A percentile compares a stretch with the other conserved stretches of the same genome.
phyloP scores from a whole-genome alignment of 2,797 vertebrate genomes.

The Pipistrellus pygmaeus region DNA sequence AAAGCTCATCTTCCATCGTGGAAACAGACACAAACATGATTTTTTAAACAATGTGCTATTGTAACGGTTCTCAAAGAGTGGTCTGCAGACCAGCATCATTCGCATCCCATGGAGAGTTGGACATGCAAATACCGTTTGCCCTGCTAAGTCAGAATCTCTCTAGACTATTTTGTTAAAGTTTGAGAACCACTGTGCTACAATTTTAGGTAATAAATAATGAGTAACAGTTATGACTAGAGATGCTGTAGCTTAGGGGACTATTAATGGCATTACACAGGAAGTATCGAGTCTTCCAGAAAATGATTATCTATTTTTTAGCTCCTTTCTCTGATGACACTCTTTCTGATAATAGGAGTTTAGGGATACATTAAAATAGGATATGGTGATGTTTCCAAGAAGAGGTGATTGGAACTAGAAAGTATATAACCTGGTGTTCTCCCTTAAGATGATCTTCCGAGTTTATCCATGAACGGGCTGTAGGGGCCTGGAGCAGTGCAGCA shows the following conservation, averaged over 20 bases:
- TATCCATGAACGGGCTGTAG: not conserved
- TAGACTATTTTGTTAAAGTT: not conserved
- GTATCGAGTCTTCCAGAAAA: slow-evolving; percentile 25
- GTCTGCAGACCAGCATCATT: not conserved
- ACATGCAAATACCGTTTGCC: not conserved
- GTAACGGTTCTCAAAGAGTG: not conserved
- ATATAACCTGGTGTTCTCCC: not conserved
- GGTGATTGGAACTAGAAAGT: not conserved
- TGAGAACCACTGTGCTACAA: not conserved
- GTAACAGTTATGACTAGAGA: not conserved
- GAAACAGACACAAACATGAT: not conserved
- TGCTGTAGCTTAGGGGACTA: not conserved
- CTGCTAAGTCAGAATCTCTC: not conserved
- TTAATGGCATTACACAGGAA: not conserved
- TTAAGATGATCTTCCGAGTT: not conserved
- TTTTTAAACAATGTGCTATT: not conserved
- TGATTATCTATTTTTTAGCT: not conserved
- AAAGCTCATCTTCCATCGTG: not conserved
- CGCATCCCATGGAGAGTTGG: not conserved
- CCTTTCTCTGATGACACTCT: not conserved
- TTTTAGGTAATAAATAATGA: not conserved
- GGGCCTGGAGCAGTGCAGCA: not conserved
- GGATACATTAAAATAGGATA: not conserved
- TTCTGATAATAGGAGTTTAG: not conserved
- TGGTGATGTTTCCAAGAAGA: not conserved